Percentiles rank a stretch among this genome's conserved stretches.
Evolutionary conservation across 2,113 vertebrate genomes (phyloP).

Genomic region (Dipodomys merriami): DNA sequence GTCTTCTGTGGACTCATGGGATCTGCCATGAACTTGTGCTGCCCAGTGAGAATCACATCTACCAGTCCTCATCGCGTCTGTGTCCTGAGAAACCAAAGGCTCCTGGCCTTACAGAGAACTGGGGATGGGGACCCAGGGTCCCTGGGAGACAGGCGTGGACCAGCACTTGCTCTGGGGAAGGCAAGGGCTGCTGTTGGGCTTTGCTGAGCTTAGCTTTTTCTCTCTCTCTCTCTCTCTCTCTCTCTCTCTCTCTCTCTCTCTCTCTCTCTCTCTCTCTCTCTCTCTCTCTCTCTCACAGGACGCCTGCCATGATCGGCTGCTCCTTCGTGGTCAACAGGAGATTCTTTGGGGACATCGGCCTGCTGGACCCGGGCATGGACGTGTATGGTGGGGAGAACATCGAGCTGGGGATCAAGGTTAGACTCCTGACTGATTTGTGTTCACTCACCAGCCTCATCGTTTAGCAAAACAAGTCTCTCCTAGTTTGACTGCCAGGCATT

Average conservation of each 20-base stretch:
- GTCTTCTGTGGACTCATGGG: no score
- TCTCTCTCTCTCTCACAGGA: slow-evolving; percentile 84
- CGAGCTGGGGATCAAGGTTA: slow-evolving; percentile 96
- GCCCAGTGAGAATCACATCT: no score
- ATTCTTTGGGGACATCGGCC: slow-evolving; percentile 96
- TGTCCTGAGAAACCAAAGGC: no score
- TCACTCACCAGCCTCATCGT: no score
- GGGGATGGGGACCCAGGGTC: neutral
- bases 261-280: neutral
- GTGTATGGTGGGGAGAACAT: slow-evolving; percentile 99
- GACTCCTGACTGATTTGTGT: no score
- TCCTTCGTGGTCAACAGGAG: slow-evolving; percentile 96
- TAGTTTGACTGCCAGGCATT: no score
- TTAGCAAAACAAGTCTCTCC: no score
- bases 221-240: neutral
- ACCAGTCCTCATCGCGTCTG: no score
- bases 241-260: neutral
- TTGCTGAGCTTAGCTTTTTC: neutral
- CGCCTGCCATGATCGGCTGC: slow-evolving; percentile 98
- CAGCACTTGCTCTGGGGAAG: rapidly evolving
- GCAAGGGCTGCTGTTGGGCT: neutral
- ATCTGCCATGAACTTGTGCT: no score
- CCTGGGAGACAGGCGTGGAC: neutral
- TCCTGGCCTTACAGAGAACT: no score
- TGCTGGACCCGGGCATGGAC: slow-evolving; percentile 98